Evolutionary conservation across 2,113 vertebrate species (phyloP), one percentile per base, ranked within the genome.

Genomic region (Caretta caretta): DNA sequence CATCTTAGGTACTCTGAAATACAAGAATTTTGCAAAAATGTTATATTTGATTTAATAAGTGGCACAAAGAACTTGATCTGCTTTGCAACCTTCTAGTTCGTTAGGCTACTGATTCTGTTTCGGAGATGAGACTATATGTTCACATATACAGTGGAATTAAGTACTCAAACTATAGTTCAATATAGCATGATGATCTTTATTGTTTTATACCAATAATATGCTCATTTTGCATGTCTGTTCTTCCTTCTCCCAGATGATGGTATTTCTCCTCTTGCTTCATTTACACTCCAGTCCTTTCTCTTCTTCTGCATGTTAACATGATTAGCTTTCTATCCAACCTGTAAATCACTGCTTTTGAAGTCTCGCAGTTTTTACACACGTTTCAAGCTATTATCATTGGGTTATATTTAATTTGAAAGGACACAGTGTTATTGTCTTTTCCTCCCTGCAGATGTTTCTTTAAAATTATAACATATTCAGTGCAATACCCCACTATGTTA

Each of bases 251-350:
- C 75, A 72, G 12, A 27, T 92, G 89, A 94, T 84, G 78, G 89
- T 72, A 20, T 53, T 83, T 56, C 46, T 42, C 46, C 27, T 79
- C 69, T 90, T 95, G n/a, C 65, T 69, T 92, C 96, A 96, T 81
- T 96, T 91, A 87, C 89, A 83, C 27, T 46, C 62, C 65, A 90
- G 25, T 92, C 49, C 11, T 51, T 96, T 88, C 95, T 85, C 80
- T 91, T 97, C 88, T 95, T 88, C 62, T 94, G 95, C 46, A 87
- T 57, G 91, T 94, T 72, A 92, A 11, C 54, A 59, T 76, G 83
- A 93, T 88, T 85, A 48, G 79, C 50, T 94, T 93, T 94, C 80
- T 97, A 92, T 86, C 86, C n/a, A 93, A 96, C 93, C 59, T 90
- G 22, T 22, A 9, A 48, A 31, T 76, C 59, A 22, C 75, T 87